Conservation (phyloP, 2,797 vertebrate species). For the Buceros bicornis region DNA sequence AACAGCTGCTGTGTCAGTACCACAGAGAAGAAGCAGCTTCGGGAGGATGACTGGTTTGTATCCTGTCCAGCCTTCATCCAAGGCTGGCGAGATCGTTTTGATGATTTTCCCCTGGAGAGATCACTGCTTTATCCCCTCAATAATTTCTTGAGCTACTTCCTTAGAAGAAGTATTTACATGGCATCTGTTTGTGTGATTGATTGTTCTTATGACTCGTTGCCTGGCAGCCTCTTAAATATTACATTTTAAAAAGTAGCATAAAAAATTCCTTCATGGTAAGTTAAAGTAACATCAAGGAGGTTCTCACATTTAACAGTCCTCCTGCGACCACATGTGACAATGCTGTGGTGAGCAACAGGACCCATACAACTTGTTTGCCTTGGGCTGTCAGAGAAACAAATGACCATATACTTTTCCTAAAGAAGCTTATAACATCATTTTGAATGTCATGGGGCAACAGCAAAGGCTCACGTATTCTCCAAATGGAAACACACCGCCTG, state of each 20-base stretch:
- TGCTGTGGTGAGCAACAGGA: neutral
- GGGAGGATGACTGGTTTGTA: slow-evolving; percentile 14
- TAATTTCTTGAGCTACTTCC: slow-evolving; percentile 34
- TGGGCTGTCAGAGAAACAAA: slow-evolving; percentile 46
- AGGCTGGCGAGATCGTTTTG: neutral
- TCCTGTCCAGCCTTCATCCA: neutral
- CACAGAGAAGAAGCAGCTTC: slow-evolving; percentile 1
- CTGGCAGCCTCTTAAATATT: neutral
- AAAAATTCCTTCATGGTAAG: slow-evolving; percentile 24
- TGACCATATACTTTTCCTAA: neutral
- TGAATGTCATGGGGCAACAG: neutral
- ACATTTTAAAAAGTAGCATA: neutral
- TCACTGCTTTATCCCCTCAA: neutral
- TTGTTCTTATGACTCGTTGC: slow-evolving; percentile 41
- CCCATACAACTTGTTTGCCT: slow-evolving; percentile 6
- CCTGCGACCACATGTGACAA: slow-evolving; percentile 11
- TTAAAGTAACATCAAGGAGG: slow-evolving; percentile 35
- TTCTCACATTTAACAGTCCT: slow-evolving; percentile 39
- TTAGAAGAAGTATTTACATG: slow-evolving; percentile 40
- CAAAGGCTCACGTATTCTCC: neutral
- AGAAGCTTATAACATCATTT: slow-evolving; percentile 13
- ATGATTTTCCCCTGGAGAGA: slow-evolving; percentile 8
- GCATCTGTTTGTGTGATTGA: slow-evolving; percentile 48
- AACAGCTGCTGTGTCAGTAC: slow-evolving; percentile 19
- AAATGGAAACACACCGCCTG: neutral